Evolutionary conservation across 2,113 vertebrate genomes (phyloP), one percentile per base, ranked within the genome.

Genomic region (Bagarius yarrelli): DNA sequence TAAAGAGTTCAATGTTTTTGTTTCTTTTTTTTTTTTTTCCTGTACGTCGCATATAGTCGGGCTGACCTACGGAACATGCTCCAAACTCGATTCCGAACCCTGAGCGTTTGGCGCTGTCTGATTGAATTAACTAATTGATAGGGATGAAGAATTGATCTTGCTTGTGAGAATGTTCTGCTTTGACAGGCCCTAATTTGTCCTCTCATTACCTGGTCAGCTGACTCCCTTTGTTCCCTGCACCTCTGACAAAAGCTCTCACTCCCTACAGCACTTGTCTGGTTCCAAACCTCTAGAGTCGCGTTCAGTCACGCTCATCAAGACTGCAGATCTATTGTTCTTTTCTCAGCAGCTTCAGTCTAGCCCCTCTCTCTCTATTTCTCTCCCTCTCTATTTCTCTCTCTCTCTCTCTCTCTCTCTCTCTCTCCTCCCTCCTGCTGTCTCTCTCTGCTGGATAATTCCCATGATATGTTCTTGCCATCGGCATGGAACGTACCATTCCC

Each of bases 401-500:
- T 47, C 23, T 30, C 21, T 52, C 67, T 63, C 56, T 71, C 55
- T 23, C 79, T 59, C 66, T 50, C 81, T 52, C 78, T 77, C 79
- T 53, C 53, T 44, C 77, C 80, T 86, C 85, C 53, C 72, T 83
- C 74, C 72, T 55, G 72, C 78, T 56, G 63, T 69, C 81, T 80
- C 83, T 82, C 83, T 82, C 82, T 86, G 85, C 83, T 79, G 85
- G 83, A 83, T 85, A 85, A 88, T 86, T 88, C 85, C 86, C 87
- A 88, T 87, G 87, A 88, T 86, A 85, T 86, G 86, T 83, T 87
- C 81, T 86, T 84, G 87, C 87, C 82, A 82, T 83, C 72, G 80
- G 86, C 78, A 67, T 85, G 81, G 87, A 61, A 13, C 30, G 32
- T 79, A 87, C 88, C 86, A 89, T 56, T 82, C 61, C 52, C 21